Evolutionary conservation across 2,113 vertebrate species (phyloP), one percentile per base, ranked within the genome.

Genomic region (Penelope pileata): DNA sequence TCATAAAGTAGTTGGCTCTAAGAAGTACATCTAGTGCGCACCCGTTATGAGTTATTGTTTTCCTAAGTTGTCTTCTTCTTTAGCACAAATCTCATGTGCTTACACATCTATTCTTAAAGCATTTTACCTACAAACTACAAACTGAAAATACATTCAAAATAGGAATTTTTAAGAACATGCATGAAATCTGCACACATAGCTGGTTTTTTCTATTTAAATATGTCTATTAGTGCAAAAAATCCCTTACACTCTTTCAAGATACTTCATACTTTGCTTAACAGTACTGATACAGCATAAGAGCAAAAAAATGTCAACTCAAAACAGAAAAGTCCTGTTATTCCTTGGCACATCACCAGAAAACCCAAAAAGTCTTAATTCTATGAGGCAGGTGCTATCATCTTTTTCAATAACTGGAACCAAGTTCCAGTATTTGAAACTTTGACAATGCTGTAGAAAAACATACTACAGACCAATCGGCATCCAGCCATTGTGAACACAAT

Each of bases 381-480:
- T 6, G 36, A 92, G 32, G 62, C 53, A 94, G 85, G 78, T 93
- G 64, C 74, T 79, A 58, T 2, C 9, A 9, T 69, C 70, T 50
- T 81, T 74, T 78, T 10, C 40, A 67, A 2, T 29, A 94, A 86
- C 58, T 74, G 16, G 64, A 96, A 80, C 74, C 70, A 90, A 83
- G 48, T 86, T 94, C 85, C 83, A 40, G 36, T 40, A 38, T 62
- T 40, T 17, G 47, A 74, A 60, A 59, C 42, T 62, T 43, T 66
- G 45, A 85, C 32, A 63, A 88, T 77, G 45, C 88, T 88, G 68
- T 86, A 90, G 59, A 42, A 88, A 94, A 93, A 18, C 85, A 94
- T 72, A 56, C 79, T 58, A 36, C n/a, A 62, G 63, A 48, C 58
- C 45, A 88, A 54, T 30, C 83, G 19, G 36, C 17, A 17, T 63